A percentile compares a stretch with the other conserved stretches of the same genome.
These are phyloP conservation scores for Dascillus cervinus DNA, from an alignment of 2,888 invertebrate species.

Conservation along the genomic window DNA sequence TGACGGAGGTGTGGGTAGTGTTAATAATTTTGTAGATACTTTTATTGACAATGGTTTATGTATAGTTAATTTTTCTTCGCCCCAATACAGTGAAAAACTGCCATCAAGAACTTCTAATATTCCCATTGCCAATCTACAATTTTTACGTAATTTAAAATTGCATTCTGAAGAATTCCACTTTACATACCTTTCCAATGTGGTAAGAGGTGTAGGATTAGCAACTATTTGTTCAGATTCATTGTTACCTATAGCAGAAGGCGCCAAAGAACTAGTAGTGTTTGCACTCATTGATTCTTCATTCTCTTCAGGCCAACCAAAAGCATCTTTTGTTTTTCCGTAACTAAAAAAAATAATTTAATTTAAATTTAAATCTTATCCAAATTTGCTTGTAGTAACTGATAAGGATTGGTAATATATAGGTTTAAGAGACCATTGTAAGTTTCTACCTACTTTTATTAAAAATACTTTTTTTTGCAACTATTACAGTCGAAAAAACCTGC, in stretches of 20 bases:
- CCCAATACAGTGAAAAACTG: constrained; percentile 52
- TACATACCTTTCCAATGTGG: constrained; percentile 51
- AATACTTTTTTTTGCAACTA: too few species aligned
- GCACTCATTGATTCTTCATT: constrained; percentile 59
- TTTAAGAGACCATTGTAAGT: too few species aligned
- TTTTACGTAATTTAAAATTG: neutral
- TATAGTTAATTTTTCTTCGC: constrained; percentile 44
- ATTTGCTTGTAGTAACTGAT: too few species aligned
- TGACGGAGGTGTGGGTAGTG: constrained; percentile 61
- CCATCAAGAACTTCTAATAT: constrained; percentile 69
- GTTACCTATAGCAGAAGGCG: constrained; percentile 25
- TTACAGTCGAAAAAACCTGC: neutral
- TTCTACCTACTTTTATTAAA: too few species aligned
- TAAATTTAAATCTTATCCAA: too few species aligned
- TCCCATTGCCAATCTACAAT: constrained; percentile 53
- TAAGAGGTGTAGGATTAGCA: constrained; percentile 44
- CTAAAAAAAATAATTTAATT: constrained; percentile 35
- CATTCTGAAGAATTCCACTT: neutral
- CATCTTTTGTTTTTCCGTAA: constrained; percentile 91
- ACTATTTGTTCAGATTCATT: constrained; percentile 39
- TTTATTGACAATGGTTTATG: constrained; percentile 53
- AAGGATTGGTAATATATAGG: too few species aligned
- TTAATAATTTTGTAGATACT: constrained; percentile 57
- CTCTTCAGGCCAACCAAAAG: constrained; percentile 96
- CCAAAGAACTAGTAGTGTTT: constrained; percentile 26